Evolutionary conservation across 2,113 vertebrate genomes (phyloP).

Genomic region (Tylochromis polylepis): DNA sequence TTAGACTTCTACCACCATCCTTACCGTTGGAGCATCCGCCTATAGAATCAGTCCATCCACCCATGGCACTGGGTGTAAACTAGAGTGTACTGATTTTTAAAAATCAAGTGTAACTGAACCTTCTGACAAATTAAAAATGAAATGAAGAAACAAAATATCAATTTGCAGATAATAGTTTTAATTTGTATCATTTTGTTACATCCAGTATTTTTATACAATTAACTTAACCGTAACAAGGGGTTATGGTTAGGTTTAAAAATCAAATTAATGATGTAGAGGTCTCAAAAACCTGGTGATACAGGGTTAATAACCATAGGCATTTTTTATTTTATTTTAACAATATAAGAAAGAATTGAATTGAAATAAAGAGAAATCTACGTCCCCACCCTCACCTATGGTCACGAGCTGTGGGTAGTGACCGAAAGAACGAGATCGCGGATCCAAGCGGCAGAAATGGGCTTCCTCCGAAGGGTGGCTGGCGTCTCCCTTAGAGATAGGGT

Average conservation of each 20-base stretch:
- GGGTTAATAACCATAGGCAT: neutral
- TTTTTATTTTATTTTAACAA: neutral
- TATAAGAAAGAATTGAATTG: neutral
- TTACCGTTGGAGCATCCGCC: neutral
- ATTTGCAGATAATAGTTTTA: neutral
- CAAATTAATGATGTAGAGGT: neutral
- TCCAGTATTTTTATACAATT: neutral
- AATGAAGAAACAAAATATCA: neutral
- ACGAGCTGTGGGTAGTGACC: too few relatives aligned
- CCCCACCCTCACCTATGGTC: too few relatives aligned
- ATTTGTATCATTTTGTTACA: neutral
- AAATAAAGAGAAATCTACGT: fast-evolving
- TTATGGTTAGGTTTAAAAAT: too few relatives aligned
- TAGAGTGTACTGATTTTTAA: fast-evolving
- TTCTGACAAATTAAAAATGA: neutral
- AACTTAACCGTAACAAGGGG: too few relatives aligned
- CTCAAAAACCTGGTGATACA: neutral
- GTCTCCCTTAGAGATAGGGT: too few relatives aligned
- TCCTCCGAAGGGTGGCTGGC: too few relatives aligned
- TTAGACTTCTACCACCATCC: neutral
- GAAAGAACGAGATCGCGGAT: too few relatives aligned
- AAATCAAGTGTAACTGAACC: neutral
- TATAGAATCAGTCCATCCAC: neutral
- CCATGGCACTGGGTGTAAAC: neutral
- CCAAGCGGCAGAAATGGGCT: too few relatives aligned